These are phyloP conservation scores for Micromussa lordhowensis DNA, from an alignment of 92 coral and sea anemone genomes.

Conservation along the genomic window DNA sequence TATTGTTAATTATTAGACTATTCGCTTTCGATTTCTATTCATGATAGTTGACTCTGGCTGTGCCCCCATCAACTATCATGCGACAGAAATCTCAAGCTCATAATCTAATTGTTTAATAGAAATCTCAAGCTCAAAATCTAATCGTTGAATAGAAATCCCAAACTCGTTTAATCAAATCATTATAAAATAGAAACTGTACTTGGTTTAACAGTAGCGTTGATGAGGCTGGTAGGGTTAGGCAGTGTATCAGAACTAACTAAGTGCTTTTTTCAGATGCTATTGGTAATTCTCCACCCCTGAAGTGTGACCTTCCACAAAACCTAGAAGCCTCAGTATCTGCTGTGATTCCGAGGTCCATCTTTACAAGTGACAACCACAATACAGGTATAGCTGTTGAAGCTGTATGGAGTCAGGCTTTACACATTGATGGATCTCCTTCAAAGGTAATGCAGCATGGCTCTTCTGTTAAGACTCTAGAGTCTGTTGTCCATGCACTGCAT, in stretches of 20 bases:
- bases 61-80: not conserved
- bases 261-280: not conserved
- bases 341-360: not conserved
- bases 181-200: no score
- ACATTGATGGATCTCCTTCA: not conserved
- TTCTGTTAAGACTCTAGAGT: constrained; percentile 30
- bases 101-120: not conserved
- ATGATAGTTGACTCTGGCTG: not conserved
- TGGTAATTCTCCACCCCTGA: not conserved
- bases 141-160: not conserved
- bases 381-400: constrained; percentile 16
- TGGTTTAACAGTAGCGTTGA: no score
- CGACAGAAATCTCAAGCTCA: not conserved
- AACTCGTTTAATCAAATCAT: no score
- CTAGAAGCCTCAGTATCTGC: constrained; percentile 8
- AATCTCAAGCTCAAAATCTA: no score
- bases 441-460: constrained; percentile 15
- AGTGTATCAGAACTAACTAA: not conserved
- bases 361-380: not conserved
- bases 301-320: constrained; percentile 5
- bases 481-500: constrained; percentile 40
- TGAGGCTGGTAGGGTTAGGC: no score
- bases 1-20: no score
- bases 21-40: no score
- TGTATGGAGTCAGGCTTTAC: constrained; percentile 38